Percentiles rank a stretch among this genome's conserved stretches.
These are phyloP conservation scores for Trogon melanurus DNA, from an alignment of 2,113 vertebrate genomes.

Conservation along the genomic window DNA sequence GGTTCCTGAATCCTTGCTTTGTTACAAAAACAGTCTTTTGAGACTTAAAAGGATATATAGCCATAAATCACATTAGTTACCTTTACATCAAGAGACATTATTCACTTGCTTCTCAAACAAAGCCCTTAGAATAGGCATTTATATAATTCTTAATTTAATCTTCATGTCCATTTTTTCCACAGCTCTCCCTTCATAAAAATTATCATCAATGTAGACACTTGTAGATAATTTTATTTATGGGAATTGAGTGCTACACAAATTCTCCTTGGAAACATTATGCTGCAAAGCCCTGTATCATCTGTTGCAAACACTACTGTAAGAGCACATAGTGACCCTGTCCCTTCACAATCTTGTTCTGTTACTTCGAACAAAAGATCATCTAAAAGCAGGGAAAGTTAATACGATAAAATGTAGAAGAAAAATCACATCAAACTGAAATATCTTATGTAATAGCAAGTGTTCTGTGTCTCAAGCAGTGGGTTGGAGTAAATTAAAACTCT, in stretches of 20 bases:
- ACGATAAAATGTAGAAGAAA: conserved; percentile 24
- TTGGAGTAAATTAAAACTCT: conserved; percentile 44
- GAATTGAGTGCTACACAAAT: background rate
- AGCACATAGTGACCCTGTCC: background rate
- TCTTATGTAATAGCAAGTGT: conserved; percentile 49
- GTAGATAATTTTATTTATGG: background rate
- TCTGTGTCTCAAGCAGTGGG: conserved; percentile 25
- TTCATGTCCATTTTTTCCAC: background rate
- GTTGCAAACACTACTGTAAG: background rate
- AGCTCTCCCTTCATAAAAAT: background rate
- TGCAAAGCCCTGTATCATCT: background rate
- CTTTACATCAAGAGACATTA: background rate
- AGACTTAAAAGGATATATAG: background rate
- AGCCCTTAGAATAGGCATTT: background rate
- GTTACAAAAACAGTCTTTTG: background rate
- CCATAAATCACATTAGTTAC: background rate
- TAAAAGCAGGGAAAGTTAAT: background rate
- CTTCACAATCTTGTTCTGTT: background rate
- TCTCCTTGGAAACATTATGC: background rate
- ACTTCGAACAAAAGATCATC: background rate
- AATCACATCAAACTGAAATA: conserved; percentile 14
- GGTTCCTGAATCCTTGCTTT: background rate
- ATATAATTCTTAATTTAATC: background rate
- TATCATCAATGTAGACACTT: background rate
- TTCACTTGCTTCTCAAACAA: background rate